phyloP scores from a whole-genome alignment of 2,797 vertebrate species.

The Acrossocheilus wenchowensis region DNA sequence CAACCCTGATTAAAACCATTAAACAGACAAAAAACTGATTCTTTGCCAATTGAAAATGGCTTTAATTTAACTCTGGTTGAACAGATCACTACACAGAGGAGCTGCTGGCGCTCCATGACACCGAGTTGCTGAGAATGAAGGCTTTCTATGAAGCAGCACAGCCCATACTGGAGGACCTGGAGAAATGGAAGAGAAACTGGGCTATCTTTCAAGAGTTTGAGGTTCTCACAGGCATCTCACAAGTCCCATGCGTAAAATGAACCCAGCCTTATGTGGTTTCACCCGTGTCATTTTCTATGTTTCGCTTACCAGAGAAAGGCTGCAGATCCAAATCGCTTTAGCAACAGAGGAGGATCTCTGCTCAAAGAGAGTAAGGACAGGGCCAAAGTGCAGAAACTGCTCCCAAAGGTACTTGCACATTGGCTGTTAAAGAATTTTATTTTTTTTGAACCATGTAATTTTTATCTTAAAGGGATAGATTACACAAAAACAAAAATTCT shows the following conservation, averaged over 20 bases:
- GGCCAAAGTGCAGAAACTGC: slow-evolving; percentile 70
- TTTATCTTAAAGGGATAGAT: neutral
- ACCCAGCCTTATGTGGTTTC: neutral
- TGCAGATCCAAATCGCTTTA: slow-evolving; percentile 71
- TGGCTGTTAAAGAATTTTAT: neutral
- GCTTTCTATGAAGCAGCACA: slow-evolving; percentile 60
- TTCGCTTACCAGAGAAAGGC: slow-evolving; percentile 69
- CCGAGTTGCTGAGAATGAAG: slow-evolving; percentile 66
- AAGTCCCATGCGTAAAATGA: neutral
- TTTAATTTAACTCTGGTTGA: neutral
- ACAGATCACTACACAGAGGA: slow-evolving; percentile 72
- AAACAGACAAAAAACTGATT: neutral
- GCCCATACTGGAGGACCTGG: slow-evolving; percentile 66
- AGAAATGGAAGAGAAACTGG: slow-evolving; percentile 72
- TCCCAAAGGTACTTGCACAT: slow-evolving; percentile 68
- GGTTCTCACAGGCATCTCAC: slow-evolving; percentile 57
- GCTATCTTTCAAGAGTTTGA: slow-evolving; percentile 70
- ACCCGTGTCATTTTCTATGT: neutral
- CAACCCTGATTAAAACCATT: neutral
- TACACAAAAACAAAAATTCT: neutral
- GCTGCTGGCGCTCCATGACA: slow-evolving; percentile 69
- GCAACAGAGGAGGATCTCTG: slow-evolving; percentile 74
- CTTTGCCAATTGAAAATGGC: neutral
- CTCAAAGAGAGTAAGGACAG: slow-evolving; percentile 74
- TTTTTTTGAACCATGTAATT: neutral